Evolutionary conservation across 2,888 invertebrate species (phyloP).

Genomic region (Schrankia costaestrigalis): DNA sequence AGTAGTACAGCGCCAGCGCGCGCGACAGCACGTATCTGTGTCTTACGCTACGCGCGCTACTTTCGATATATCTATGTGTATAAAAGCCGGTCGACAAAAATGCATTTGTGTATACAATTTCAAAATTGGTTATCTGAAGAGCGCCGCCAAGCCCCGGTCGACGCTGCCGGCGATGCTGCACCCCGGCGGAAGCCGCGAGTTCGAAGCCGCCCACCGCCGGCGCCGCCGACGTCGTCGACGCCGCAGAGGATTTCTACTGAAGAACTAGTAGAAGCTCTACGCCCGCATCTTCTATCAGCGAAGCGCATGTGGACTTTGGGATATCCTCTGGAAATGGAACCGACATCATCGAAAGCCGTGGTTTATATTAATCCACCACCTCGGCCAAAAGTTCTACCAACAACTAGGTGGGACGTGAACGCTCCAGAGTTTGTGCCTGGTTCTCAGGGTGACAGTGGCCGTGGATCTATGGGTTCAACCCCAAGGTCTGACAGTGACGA

Average conservation of each 20-base stretch:
- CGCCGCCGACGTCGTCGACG: constrained; percentile 70
- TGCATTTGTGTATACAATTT: constrained; percentile 73
- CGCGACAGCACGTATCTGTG: constrained; percentile 74
- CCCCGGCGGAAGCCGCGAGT: constrained; percentile 63
- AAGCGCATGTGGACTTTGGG: constrained; percentile 84
- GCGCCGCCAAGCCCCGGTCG: constrained; percentile 68
- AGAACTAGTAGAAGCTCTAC: constrained; percentile 79
- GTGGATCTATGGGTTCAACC: constrained; percentile 77
- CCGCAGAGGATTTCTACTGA: constrained; percentile 79
- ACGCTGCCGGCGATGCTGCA: constrained; percentile 65
- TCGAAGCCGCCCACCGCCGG: constrained; percentile 67
- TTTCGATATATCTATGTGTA: constrained; percentile 79
- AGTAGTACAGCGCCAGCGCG: constrained; percentile 76
- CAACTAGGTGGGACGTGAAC: constrained; percentile 82
- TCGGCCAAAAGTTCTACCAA: constrained; percentile 59
- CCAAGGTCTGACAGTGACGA: constrained; percentile 80
- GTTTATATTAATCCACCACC: constrained; percentile 82
- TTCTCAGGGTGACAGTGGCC: constrained; percentile 77
- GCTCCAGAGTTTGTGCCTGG: constrained; percentile 85
- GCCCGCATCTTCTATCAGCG: constrained; percentile 81
- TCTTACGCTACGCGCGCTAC: constrained; percentile 62
- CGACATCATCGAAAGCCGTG: constrained; percentile 82
- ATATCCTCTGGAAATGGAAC: constrained; percentile 84
- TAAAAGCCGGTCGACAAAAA: constrained; percentile 66
- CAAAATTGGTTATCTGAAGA: constrained; percentile 77